Evolutionary conservation across 2,888 invertebrate species (phyloP).

Genomic region (Nomada fucata): DNA sequence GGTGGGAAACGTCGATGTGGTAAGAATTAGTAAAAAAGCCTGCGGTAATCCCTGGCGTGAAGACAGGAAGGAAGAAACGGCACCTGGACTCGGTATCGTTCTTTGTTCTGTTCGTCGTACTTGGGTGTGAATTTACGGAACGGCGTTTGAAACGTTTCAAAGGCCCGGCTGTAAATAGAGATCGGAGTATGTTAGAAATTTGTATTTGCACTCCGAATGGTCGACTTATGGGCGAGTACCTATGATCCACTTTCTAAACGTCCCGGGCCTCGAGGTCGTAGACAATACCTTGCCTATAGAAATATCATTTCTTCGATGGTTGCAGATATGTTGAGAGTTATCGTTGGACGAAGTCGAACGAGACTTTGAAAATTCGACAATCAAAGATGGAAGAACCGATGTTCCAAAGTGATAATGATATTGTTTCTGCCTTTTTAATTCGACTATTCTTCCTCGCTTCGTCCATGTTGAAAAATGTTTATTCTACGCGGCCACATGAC

Average conservation of each 20-base stretch:
- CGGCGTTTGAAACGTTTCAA: slow-evolving; percentile 45
- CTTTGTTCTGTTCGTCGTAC: not conserved
- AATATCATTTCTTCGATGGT: slow-evolving; percentile 21
- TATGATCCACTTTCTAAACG: slow-evolving; percentile 54
- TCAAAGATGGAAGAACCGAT: too few species aligned
- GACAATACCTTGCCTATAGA: slow-evolving; percentile 24
- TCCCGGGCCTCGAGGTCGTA: slow-evolving; percentile 13
- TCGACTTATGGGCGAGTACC: slow-evolving; percentile 31
- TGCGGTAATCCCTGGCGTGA: not conserved
- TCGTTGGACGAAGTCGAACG: too few species aligned
- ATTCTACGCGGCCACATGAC: too few species aligned
- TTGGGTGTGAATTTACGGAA: slow-evolving; percentile 2
- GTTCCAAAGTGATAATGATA: too few species aligned
- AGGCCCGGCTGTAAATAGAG: slow-evolving; percentile 43
- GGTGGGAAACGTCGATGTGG: too few species aligned
- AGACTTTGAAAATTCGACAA: too few species aligned
- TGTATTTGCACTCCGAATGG: slow-evolving; percentile 45
- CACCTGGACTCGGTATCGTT: slow-evolving; percentile 2
- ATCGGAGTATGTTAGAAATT: slow-evolving; percentile 38
- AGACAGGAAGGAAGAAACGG: not conserved
- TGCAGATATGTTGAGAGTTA: too few species aligned
- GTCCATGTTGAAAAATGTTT: too few species aligned
- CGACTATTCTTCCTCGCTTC: too few species aligned
- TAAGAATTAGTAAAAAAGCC: not conserved
- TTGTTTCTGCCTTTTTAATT: too few species aligned